Conservation (phyloP, 2,113 vertebrate genomes). For the Charina bottae region DNA sequence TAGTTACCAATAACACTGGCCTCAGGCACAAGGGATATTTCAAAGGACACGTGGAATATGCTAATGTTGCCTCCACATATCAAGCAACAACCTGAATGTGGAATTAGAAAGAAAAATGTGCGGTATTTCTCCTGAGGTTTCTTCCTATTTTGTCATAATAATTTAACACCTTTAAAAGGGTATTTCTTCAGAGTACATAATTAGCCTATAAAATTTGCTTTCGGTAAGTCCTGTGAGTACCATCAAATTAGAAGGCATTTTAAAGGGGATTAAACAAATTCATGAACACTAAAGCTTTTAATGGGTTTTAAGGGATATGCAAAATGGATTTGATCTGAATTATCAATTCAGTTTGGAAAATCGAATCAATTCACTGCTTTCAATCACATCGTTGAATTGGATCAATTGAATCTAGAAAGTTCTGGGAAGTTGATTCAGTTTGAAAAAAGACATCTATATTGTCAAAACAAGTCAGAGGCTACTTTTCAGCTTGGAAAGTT, state of each 20-base stretch:
- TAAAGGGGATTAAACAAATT: background rate
- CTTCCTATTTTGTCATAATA: background rate
- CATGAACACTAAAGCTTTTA: background rate
- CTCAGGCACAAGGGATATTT: conserved; percentile 13
- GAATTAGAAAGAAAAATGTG: background rate
- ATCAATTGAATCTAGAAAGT: background rate
- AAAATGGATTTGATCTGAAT: background rate
- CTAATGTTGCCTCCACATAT: background rate
- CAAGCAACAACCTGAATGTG: background rate
- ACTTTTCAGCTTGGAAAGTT: background rate
- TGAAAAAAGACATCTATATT: background rate
- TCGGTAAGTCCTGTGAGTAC: background rate
- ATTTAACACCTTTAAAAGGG: background rate
- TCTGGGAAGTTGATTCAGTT: background rate
- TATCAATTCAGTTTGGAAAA: background rate
- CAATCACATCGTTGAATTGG: background rate
- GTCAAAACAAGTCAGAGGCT: background rate
- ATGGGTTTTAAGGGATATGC: background rate
- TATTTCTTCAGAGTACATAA: background rate
- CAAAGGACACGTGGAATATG: background rate
- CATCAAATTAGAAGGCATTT: background rate
- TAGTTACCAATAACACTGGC: background rate
- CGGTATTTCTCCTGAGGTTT: background rate
- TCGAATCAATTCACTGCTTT: background rate
- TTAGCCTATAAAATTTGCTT: background rate